Conservation (phyloP, 1,140 invertebrate genomes). For the Ruditapes philippinarum region DNA sequence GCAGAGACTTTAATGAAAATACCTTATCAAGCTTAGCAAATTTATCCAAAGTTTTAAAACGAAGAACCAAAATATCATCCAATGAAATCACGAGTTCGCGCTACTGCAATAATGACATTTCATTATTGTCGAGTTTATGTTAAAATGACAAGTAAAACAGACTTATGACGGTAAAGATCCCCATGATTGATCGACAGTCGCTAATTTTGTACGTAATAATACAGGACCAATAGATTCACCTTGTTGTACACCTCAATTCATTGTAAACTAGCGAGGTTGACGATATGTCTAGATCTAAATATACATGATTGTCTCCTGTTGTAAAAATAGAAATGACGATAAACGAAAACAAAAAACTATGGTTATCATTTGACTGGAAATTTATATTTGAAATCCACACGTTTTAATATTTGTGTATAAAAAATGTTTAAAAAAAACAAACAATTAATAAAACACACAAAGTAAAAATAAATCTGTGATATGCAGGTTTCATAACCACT, state of each 20-base stretch:
- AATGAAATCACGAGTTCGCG: not conserved
- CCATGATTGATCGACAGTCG: constrained; percentile 38
- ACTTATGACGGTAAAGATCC: constrained; percentile 31
- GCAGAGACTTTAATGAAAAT: not conserved
- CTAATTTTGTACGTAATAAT: constrained; percentile 18
- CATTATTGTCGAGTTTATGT: constrained; percentile 36
- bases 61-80: constrained; percentile 28
- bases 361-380: no score
- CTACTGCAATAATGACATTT: constrained; percentile 32
- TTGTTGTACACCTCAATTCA: not conserved
- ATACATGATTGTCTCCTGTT: no score
- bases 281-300: no score
- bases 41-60: not conserved
- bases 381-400: no score
- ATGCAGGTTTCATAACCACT: no score
- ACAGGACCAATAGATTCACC: constrained; percentile 20
- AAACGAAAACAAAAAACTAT: no score
- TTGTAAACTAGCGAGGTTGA: not conserved
- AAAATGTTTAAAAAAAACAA: no score
- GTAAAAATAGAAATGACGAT: no score
- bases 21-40: not conserved
- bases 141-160: constrained; percentile 46
- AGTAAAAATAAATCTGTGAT: no score
- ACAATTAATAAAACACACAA: no score
- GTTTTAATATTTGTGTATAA: no score